Percentiles rank a stretch among this genome's conserved stretches.
These are phyloP conservation scores for Pseudomyrmex sp. DNA, from an alignment of 1,140 invertebrate genomes.

Conservation along the genomic window DNA sequence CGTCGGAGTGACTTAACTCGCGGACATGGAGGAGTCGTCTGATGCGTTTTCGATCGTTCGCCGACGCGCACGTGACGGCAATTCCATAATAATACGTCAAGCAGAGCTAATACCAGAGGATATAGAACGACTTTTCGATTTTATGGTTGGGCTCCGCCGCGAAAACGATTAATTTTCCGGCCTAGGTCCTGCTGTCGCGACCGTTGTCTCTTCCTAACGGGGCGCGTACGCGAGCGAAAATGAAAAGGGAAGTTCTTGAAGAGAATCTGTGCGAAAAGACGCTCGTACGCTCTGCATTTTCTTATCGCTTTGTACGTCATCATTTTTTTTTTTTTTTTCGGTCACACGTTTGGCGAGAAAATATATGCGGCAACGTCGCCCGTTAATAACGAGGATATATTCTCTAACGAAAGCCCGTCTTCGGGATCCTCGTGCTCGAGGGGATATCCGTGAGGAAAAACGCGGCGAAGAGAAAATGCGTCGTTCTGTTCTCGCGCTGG, in stretches of 20 bases:
- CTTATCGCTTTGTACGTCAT: background rate
- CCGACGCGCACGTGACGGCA: slow-evolving; percentile 71
- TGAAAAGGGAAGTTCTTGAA: background rate
- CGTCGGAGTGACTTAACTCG: slow-evolving; percentile 73
- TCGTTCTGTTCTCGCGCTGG: slow-evolving; percentile 29
- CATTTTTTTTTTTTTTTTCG: background rate
- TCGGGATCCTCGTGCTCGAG: too few species aligned
- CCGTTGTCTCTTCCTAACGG: too few species aligned
- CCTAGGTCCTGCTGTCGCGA: background rate
- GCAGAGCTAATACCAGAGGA: slow-evolving; percentile 46
- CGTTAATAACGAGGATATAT: too few species aligned
- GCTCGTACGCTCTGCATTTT: background rate
- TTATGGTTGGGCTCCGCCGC: slow-evolving; percentile 40
- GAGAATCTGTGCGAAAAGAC: background rate
- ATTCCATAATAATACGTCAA: slow-evolving; percentile 76
- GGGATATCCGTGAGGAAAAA: slow-evolving; percentile 4
- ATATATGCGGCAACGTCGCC: background rate
- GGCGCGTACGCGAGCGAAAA: background rate
- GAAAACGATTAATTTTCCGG: slow-evolving; percentile 66
- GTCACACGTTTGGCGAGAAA: background rate
- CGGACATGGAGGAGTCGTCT: slow-evolving; percentile 63
- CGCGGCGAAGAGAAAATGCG: background rate
- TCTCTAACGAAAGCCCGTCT: too few species aligned
- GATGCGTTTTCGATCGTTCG: slow-evolving; percentile 76
- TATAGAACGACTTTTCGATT: slow-evolving; percentile 63